Base-by-base conservation (phyloP, 2,888 invertebrate species). In the Leptinotarsa peninsularis region DNA sequence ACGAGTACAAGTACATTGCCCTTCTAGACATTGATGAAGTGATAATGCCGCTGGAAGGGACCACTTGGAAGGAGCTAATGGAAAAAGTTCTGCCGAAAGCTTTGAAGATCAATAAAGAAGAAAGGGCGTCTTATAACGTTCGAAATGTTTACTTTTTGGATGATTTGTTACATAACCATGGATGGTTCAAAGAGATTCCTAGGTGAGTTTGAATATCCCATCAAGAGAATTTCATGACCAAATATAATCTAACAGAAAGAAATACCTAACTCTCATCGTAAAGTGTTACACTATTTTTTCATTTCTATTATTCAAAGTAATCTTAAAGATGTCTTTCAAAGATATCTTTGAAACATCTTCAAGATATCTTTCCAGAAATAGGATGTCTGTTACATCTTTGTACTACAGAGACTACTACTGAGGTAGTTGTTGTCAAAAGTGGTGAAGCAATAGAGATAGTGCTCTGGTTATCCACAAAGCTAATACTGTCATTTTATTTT, bases 1-100 rank as follows among this genome's bases (percentile, higher is more conserved):
- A 97, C 87, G 91, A 94, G 80, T 98, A 97, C 88, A 93, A 95
- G 79, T 96, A 95, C 89, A 93, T 97, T 72, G 96, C 95, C n/a
- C 90, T 98, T 76, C 90, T 98, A 71, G 98, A 98, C 87, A 95
- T 96, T 80, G 98, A 98, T 89, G 98, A 98, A 89, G 95, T 97
- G 73, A 97, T 98, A 82, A 96, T 98, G 93, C 98, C 98, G 10
- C 90, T 94, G 81, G 91, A 93, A 82, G 91, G 91, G 78, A 88
- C 88, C 5, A 90, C 91, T 1, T 98, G 98, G 97, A 90, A 90
- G 71, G 92, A 93, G 79, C 90, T 98, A 78, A 93, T 98, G 94
- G 90, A 90, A 70, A 92, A 93, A 79, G 86, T 88, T 3, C 88
- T 94, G 81, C 91, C 91, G 0, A 93, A 94, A 85, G 92, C 94